Evolutionary conservation across 2,797 vertebrate genomes (phyloP).

Genomic region (Buceros bicornis): DNA sequence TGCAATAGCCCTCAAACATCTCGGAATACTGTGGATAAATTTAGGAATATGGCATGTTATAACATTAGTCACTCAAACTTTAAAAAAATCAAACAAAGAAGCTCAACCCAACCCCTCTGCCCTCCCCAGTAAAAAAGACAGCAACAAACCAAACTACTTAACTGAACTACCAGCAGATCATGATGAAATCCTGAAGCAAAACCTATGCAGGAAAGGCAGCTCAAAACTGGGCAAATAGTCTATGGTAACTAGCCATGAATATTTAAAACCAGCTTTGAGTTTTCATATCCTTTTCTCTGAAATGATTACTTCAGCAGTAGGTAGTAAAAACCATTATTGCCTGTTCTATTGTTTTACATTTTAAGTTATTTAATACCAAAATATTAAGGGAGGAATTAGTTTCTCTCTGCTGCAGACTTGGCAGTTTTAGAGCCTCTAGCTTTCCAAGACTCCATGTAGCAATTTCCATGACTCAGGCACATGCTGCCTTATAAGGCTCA

Average conservation of each 20-base stretch:
- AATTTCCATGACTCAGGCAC: not conserved
- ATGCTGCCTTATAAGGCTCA: not conserved
- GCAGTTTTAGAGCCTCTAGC: not conserved
- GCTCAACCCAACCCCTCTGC: not conserved
- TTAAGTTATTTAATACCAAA: not conserved
- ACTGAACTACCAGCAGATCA: not conserved
- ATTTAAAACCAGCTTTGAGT: not conserved
- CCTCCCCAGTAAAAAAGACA: too few relatives aligned
- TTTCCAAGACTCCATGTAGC: not conserved
- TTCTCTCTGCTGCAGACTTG: not conserved
- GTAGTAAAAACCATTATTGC: not conserved
- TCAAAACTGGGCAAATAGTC: not conserved
- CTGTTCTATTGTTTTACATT: not conserved
- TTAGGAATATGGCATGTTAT: not conserved
- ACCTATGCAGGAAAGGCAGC: not conserved
- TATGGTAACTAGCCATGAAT: not conserved
- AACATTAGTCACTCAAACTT: not conserved
- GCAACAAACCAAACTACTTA: not conserved
- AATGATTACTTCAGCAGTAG: not conserved
- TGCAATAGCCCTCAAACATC: not conserved
- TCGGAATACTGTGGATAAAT: not conserved
- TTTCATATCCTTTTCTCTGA: not conserved
- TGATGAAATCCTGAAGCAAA: not conserved
- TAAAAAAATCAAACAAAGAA: not conserved
- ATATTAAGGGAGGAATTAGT: not conserved